phyloP scores from a whole-genome alignment of 2,888 invertebrate genomes.

The Drosophila mettleri region DNA sequence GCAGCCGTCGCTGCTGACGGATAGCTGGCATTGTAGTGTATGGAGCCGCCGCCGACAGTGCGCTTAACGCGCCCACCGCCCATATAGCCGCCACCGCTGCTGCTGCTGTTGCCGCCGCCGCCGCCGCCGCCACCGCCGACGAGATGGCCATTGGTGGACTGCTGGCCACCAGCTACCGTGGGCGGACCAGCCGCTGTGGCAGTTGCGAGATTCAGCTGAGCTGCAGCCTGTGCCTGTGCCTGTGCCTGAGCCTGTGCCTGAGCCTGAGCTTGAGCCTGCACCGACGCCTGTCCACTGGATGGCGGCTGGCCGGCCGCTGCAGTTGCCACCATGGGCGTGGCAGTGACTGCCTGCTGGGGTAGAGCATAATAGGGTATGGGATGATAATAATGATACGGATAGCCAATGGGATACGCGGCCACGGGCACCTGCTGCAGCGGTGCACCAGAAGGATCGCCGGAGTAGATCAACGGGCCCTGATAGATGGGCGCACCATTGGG shows the following conservation, averaged over 20 bases:
- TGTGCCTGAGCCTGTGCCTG: constrained; percentile 27
- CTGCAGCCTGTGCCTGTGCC: constrained; percentile 60
- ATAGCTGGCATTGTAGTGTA: constrained; percentile 72
- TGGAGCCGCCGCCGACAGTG: constrained; percentile 71
- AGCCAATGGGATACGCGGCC: constrained; percentile 84
- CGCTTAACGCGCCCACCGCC: constrained; percentile 82
- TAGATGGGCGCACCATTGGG: constrained; percentile 83
- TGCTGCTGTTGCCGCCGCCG: constrained; percentile 33
- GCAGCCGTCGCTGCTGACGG: constrained; percentile 44
- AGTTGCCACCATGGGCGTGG: constrained; percentile 79
- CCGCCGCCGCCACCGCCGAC: constrained; percentile 27
- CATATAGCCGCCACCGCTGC: constrained; percentile 57
- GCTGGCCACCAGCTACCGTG: constrained; percentile 60
- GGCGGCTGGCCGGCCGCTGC: constrained; percentile 59
- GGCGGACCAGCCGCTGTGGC: constrained; percentile 80
- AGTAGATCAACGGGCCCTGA: constrained; percentile 84
- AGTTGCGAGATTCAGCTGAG: constrained; percentile 68
- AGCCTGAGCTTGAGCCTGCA: constrained; percentile 31
- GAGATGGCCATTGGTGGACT: constrained; percentile 45
- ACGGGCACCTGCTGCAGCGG: constrained; percentile 85
- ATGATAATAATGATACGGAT: constrained; percentile 85
- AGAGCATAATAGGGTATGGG: constrained; percentile 85
- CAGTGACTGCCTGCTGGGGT: constrained; percentile 83
- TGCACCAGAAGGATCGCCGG: constrained; percentile 83
- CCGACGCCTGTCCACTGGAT: constrained; percentile 32